Base-by-base conservation (phyloP, 2,888 invertebrate species). In the Ellobium chinense region DNA sequence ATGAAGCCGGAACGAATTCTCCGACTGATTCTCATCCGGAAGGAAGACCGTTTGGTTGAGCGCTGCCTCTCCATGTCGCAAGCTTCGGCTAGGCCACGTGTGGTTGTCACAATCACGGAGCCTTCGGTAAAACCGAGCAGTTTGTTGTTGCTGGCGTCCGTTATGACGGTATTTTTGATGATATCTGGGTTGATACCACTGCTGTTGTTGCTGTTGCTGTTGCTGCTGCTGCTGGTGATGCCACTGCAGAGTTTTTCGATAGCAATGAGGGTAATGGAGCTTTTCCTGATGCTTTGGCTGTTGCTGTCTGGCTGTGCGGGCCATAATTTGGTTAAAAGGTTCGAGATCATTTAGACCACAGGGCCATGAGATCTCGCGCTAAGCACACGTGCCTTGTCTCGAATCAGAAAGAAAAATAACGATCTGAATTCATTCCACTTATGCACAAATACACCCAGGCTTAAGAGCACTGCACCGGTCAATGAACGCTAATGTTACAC, bases 1-100 rank as follows among this genome's bases (percentile, higher is more conserved):
- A 68, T 62, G 34, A 78, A 69, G 7, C 66, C 78, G 1, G 78
- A 34, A 2, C 62, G 69, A 5, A 78, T 27, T 29, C 70, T 36
- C 14, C 78, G 69, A 31, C 69, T 78, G 60, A 78, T 60, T n/a
- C 62, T 37, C 63, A 70, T 70, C 14, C 70, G 24, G 58, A 78
- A 78, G 9, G 78, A 56, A 18, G 78, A 34, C 27, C 63, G 60
- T n/a, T 62, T 69, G 29, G 56, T 14, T 3, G 78, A 69, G 24
- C 62, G 21, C 62, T 78, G 78, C 9, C 76, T 39, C 18, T 76
- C 76, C 76, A 76, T 76, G 29, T 27, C 29, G 9, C 5, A n/a
- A 5, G 9, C 46, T 46, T 18, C 18, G 46, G 46, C 46, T 12
- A 18, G 46, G 46, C 46, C 9, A 18, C 46, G 46, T 12, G 9